Base-by-base conservation (phyloP, 2,888 invertebrate genomes). In the Ernsta delagoae region DNA sequence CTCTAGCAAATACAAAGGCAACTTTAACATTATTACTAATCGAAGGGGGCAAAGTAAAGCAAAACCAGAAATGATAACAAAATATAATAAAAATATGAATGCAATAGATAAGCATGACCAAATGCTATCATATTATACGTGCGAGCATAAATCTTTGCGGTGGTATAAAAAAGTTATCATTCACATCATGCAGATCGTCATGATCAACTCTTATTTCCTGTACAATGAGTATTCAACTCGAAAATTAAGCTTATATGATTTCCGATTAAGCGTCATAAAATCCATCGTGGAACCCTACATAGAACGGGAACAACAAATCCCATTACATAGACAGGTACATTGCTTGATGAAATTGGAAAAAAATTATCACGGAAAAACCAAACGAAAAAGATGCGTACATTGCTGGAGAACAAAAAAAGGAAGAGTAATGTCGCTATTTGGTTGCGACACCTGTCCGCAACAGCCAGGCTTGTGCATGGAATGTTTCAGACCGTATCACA, bases 141-240 rank as follows among this genome's bases (percentile, higher is more conserved):
- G 53, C 53, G 53, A 53, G 53, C 53, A 53, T 53, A 53, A 53
- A 53, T 53, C 53, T 53, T 53, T 53, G 53, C 53, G 53, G 50
- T 50, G 50, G 50, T 50, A 50, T 50, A 50, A 50, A 50, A 50
- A 50, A 50, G 50, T 50, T 50, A 50, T 50, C 50, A 50, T 50
- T 50, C 50, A 50, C 50, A 50, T 50, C 50, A 50, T 50, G 50
- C 50, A 50, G 50, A 50, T 50, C 50, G 50, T 50, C 50, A 50
- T 50, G 50, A 50, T 50, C 50, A 50, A 50, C 50, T 50, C 50
- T 50, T 50, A 50, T 50, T 50, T 50, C 50, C 50, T 50, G 50
- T 50, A 50, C 50, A 50, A 50, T 50, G 50, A 50, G 50, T 50
- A 50, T 50, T 50, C 50, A 50, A 50, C 50, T 50, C 50, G 50